Base-by-base conservation (phyloP, 2,113 vertebrate genomes). In the Phaethornis superciliosus region DNA sequence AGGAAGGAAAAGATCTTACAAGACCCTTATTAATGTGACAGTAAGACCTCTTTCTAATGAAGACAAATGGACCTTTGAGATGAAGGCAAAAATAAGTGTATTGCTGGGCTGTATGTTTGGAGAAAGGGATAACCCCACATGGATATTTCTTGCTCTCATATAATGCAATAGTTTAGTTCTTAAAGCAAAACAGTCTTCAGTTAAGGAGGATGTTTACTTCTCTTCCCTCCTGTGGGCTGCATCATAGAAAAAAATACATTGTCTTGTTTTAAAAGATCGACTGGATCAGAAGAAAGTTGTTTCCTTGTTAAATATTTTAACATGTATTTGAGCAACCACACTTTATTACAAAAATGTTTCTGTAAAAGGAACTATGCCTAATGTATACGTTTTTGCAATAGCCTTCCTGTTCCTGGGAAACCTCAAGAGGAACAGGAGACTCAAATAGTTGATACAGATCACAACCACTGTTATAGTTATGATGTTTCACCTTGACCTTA, bases 291-390 rank as follows among this genome's bases (percentile, higher is more conserved):
- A 96, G 96, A 89, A 96, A 91, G 95, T 74, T 40, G 68, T 94
- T 94, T 96, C 97, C 96, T 97, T 97, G 84, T 97, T 97, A 97
- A 97, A 95, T 96, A 94, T 96, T 96, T 96, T 96, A 96, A 96
- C 94, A 95, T 88, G 90, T 90, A 95, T 94, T 94, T 93, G 96
- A 96, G 83, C 96, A 95, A 96, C 83, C 92, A 93, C 85, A 97
- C 88, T 96, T 91, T 86, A 96, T 93, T 95, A 94, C 83, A 96
- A 82, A 92, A 92, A 95, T 95, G 96, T 93, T 91, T 96, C 92
- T 98, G 93, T 96, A 74, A 95, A 96, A 97, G 96, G 96, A 96
- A 97, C 94, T 88, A 59, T 85, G 68, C 96, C 89, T 95, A 92
- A 97, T 65, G 52, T 81, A 59, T 81, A 94, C 16, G 12, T 94